These are phyloP conservation scores for Lasioglossum villosulum DNA, from an alignment of 2,888 invertebrate species.

Conservation along the genomic window DNA sequence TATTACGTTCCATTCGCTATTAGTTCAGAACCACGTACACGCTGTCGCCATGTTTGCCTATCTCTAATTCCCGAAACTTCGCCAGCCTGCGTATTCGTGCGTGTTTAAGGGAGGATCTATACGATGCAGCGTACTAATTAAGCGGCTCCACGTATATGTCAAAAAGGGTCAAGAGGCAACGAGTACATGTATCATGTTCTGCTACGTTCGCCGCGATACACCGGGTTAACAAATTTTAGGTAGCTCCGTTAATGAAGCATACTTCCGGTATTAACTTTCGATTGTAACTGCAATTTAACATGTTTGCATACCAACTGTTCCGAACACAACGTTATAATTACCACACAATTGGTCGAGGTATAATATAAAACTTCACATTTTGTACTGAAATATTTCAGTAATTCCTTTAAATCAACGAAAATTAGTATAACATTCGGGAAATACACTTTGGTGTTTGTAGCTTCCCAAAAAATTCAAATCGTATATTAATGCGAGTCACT, in stretches of 20 bases:
- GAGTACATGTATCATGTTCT: conserved; percentile 13
- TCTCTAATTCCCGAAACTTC: conserved; percentile 24
- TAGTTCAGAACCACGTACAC: conserved; percentile 57
- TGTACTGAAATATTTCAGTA: background rate
- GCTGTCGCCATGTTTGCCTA: conserved; percentile 15
- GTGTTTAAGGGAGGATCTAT: conserved; percentile 21
- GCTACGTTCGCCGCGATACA: background rate
- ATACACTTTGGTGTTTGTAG: too few species aligned
- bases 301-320: background rate
- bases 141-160: conserved; percentile 21
- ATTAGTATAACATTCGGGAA: background rate
- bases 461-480: too few species aligned
- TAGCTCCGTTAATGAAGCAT: background rate
- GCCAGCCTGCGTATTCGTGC: conserved; percentile 32
- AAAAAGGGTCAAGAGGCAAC: conserved; percentile 33
- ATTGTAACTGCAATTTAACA: background rate
- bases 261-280: background rate
- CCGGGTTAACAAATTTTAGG: background rate
- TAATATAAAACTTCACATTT: background rate
- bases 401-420: background rate
- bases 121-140: conserved; percentile 48
- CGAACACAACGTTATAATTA: background rate
- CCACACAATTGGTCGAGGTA: background rate
- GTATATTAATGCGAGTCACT: too few species aligned
- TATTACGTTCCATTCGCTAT: background rate